These are phyloP conservation scores for Festucalex cinctus DNA, from an alignment of 2,113 vertebrate species.

Conservation along the genomic window DNA sequence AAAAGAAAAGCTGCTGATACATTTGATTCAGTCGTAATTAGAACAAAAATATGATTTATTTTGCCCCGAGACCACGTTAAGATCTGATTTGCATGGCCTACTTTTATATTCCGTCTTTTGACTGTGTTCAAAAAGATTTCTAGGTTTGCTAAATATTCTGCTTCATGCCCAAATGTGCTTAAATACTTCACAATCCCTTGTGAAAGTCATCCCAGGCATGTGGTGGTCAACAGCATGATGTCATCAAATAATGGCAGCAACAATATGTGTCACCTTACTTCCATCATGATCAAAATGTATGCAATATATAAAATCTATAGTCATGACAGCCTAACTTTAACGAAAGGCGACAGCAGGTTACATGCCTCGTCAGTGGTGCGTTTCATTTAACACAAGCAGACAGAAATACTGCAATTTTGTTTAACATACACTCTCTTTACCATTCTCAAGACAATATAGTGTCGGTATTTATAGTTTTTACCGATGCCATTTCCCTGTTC, in stretches of 20 bases:
- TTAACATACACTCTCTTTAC: conserved; percentile 57
- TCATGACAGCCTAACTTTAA: conserved; percentile 36
- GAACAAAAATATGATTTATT: neutral
- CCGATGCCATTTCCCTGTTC: conserved; percentile 47
- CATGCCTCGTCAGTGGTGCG: conserved; percentile 56
- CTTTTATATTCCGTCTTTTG: conserved; percentile 34
- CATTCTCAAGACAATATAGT: conserved; percentile 41
- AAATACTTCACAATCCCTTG: conserved; percentile 17
- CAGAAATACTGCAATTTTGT: conserved; percentile 67
- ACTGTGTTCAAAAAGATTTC: conserved; percentile 17
- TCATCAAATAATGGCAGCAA: conserved; percentile 21
- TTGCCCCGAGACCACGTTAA: neutral
- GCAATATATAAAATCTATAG: conserved; percentile 46
- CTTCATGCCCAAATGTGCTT: conserved; percentile 28
- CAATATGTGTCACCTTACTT: conserved; percentile 32
- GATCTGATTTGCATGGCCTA: conserved; percentile 27
- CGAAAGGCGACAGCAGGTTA: conserved; percentile 57
- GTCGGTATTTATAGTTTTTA: conserved; percentile 46
- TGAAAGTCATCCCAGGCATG: conserved; percentile 32
- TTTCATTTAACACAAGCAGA: conserved; percentile 63
- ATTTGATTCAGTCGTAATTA: neutral
- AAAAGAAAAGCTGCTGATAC: conserved; percentile 11
- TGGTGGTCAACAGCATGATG: conserved; percentile 21
- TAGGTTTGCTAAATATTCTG: conserved; percentile 10
- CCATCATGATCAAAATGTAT: conserved; percentile 35